Percentiles rank a stretch among this genome's conserved stretches.
Evolutionary conservation across 2,113 vertebrate genomes (phyloP).

Genomic region (Sylvietta virens): DNA sequence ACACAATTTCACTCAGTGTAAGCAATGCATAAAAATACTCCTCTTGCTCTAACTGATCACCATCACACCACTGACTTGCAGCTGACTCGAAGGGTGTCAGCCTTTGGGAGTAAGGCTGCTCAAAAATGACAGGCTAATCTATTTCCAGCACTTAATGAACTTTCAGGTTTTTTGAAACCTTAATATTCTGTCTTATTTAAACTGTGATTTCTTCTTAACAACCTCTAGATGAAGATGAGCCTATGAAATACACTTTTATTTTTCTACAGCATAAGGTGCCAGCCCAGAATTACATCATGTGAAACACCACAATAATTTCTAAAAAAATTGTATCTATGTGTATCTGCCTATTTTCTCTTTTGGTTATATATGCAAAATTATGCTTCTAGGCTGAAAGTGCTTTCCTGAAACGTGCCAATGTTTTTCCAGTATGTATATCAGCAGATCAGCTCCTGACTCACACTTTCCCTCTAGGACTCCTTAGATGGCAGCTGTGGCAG

Average conservation of each 20-base stretch:
- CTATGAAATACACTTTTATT: neutral
- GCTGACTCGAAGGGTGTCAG: neutral
- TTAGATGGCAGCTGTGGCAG: rapidly evolving
- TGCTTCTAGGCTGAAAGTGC: neutral
- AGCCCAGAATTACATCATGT: neutral
- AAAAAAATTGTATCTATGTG: neutral
- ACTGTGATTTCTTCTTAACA: neutral
- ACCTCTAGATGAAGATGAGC: neutral
- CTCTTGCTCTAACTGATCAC: neutral
- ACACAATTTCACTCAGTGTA: neutral
- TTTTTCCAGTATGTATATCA: neutral
- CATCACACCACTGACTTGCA: neutral
- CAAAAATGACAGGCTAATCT: neutral
- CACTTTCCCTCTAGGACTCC: neutral
- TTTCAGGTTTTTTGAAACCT: neutral
- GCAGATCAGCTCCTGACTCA: neutral
- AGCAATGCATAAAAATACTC: neutral
- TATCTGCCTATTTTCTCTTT: neutral
- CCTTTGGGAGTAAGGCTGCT: neutral
- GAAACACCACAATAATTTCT: neutral
- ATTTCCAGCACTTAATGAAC: neutral
- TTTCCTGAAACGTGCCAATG: neutral
- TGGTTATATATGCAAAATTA: neutral
- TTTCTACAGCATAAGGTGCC: neutral
- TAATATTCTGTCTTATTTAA: neutral